Evolutionary conservation across 92 coral and sea anemone species (phyloP).

Genomic region (Anthopleura xanthogrammica): DNA sequence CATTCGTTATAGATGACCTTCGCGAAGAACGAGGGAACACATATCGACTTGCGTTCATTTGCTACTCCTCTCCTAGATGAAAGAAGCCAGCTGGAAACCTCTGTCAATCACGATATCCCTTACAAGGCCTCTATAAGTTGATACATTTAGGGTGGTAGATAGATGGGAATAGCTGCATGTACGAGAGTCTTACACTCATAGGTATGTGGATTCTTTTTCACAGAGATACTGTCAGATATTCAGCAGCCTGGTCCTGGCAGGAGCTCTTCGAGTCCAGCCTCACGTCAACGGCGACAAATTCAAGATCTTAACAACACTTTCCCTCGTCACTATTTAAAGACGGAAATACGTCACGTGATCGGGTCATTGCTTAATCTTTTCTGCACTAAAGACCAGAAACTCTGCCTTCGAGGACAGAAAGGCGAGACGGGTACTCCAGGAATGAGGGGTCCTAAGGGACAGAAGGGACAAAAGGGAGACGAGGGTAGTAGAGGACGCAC

Average conservation of each 20-base stretch:
- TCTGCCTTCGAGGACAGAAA: constrained; percentile 30
- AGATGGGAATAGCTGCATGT: too few species aligned
- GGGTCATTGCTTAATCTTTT: constrained; percentile 11
- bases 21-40: too few species aligned
- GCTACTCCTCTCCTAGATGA: too few species aligned
- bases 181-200: too few species aligned
- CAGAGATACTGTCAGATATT: background rate
- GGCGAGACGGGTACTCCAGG: constrained; percentile 17
- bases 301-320: background rate
- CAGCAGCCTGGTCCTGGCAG: background rate
- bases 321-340: background rate
- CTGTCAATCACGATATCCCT: too few species aligned
- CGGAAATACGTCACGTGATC: constrained; percentile 22
- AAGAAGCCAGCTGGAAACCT: too few species aligned
- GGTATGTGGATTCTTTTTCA: background rate
- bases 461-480: constrained; percentile 11
- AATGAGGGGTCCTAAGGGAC: constrained; percentile 7
- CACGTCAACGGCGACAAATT: background rate
- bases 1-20: too few species aligned
- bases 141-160: too few species aligned
- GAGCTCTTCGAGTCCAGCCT: background rate
- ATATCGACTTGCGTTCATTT: too few species aligned
- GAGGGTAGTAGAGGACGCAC: constrained; percentile 3
- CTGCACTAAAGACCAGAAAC: constrained; percentile 27
- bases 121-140: too few species aligned